Evolutionary conservation across 2,888 invertebrate species (phyloP), one percentile per base, ranked within the genome.

Genomic region (Alsophila aescularia): DNA sequence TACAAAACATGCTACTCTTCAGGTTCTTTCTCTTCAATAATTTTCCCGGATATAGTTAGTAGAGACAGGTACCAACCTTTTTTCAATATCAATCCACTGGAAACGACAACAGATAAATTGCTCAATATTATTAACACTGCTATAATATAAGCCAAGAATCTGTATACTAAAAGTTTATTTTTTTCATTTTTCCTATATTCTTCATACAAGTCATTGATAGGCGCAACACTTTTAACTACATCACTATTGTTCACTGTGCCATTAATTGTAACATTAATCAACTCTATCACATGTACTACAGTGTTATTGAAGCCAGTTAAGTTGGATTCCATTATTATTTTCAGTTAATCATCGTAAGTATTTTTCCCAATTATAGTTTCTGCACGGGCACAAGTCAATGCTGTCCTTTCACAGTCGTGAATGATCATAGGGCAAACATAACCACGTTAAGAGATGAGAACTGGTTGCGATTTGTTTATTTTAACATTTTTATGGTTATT

Each of bases 41-140:
- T 18, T 18, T 4, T 18, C 18, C 2, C 5, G 18, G 5, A 27
- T 2, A 27, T 27, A 8, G 9, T 6, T 9, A 27, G 2, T 7
- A 27, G 8, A 27, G 9, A 9, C 0, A 15, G 10, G 4, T 2
- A 12, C 12, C 73, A 84, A 94, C 94, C 93, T 90, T 93, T 93
- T 73, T 87, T 93, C 18, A 94, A 81, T 65, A 94, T 93, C 2
- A 94, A 80, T 47, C 94, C 94, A 75, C 94, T 94, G n/a, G 94
- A 94, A 50, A 94, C 79, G 10, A 94, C 93, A n/a, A 94, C 94
- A 5, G 92, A 87, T 24, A 93, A 75, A 78, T 95, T 95, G 53
- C 93, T 84, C 16, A 93, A 61, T 45, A 94, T 92, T 36, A 94
- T 93, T 12, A 94, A 66, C 1, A 83, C 77, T 5, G 93, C 94